A percentile compares a stretch with the other conserved stretches of the same genome.
These are phyloP conservation scores for Etheostoma spectabile DNA, from an alignment of 2,113 vertebrate species.

Conservation along the genomic window DNA sequence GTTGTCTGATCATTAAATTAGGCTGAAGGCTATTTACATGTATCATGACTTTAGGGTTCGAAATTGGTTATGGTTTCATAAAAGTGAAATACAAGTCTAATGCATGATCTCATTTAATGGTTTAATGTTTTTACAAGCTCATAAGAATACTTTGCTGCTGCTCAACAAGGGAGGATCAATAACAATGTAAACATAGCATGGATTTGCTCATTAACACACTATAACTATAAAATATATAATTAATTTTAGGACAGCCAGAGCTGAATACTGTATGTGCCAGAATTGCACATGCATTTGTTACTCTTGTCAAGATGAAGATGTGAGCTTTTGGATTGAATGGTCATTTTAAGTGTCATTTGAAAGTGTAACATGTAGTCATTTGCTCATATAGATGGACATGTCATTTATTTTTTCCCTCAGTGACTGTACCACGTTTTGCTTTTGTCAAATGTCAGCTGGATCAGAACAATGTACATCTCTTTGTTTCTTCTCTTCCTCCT, in stretches of 20 bases:
- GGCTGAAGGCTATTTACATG: not conserved
- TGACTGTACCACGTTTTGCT: slow-evolving; percentile 1
- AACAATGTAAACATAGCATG: not conserved
- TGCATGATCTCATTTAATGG: not conserved
- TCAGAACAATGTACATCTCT: slow-evolving; percentile 45
- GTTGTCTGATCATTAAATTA: not conserved
- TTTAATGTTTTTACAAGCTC: not conserved
- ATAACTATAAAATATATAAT: too few relatives aligned
- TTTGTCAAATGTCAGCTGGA: slow-evolving; percentile 15
- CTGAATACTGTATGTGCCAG: not conserved
- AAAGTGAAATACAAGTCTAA: not conserved
- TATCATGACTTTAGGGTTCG: not conserved
- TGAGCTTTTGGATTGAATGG: not conserved
- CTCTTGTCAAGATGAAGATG: not conserved
- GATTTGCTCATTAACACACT: not conserved
- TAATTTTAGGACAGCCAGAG: too few relatives aligned
- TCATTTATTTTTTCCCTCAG: not conserved
- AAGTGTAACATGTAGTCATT: not conserved
- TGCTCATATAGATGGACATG: not conserved
- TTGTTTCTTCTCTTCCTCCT: slow-evolving; percentile 39
- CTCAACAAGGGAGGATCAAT: not conserved
- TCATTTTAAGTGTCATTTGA: not conserved
- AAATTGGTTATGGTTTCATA: not conserved
- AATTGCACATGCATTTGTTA: not conserved
- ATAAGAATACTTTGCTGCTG: not conserved